These are phyloP conservation scores for Alethe diademata DNA, from an alignment of 2,113 vertebrate genomes.

Conservation along the genomic window DNA sequence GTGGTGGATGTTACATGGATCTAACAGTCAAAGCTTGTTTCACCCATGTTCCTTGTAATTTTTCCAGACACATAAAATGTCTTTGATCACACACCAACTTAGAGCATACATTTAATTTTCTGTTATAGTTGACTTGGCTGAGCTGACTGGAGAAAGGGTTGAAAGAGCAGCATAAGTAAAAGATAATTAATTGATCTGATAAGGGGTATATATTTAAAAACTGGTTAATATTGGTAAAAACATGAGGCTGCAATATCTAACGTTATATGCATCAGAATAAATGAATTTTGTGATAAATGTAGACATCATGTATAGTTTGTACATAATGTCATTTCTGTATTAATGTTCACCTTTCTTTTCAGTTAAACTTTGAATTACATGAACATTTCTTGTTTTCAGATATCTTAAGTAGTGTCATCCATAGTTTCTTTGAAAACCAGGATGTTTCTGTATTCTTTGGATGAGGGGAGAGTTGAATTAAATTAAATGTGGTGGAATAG, in stretches of 20 bases:
- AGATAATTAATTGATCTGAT: background rate
- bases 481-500: background rate
- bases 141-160: background rate
- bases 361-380: background rate
- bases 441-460: background rate
- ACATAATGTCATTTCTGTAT: background rate
- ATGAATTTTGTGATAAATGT: background rate
- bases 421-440: background rate
- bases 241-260: background rate
- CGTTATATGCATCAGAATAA: background rate
- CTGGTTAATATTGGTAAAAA: background rate
- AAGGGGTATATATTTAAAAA: background rate
- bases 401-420: background rate
- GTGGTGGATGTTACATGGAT: background rate
- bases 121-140: background rate
- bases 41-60: background rate
- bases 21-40: background rate
- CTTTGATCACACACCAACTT: background rate
- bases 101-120: background rate
- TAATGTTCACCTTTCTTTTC: background rate
- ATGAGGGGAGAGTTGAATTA: background rate
- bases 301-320: background rate
- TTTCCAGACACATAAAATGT: background rate
- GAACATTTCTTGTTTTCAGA: background rate
- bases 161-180: background rate